Base-by-base conservation (phyloP, 2,888 invertebrate species). In the Nemapogon koenigi region DNA sequence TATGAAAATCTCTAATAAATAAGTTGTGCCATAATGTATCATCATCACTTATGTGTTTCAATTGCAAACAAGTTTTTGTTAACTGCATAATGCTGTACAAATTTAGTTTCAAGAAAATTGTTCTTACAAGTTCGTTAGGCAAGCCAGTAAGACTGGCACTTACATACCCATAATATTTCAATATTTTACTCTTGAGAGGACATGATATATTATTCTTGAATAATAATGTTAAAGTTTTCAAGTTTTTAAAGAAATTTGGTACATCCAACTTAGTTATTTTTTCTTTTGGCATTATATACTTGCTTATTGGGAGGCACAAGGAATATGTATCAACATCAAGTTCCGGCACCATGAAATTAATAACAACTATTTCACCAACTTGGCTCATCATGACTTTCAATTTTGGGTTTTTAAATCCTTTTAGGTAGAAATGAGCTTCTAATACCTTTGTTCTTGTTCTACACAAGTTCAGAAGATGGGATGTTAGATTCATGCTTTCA, bases 131-230 rank as follows among this genome's bases (percentile, higher is more conserved):
- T 50, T 80, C 79, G 47, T 70, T 70, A 10, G 79, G 79, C 13
- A 80, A 43, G 3, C 78, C 79, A 25, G 62, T 49, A 42, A 80
- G 60, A 51, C 76, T 76, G 18, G 75, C 73, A 59, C 70, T 72
- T 3, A 67, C 57, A 51, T 62, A 83, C 11, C 66, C 82, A 48
- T 73, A 57, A 39, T 59, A 49, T 38, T 55, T 67, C 13, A 85
- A 55, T 46, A 85, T 72, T 46, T 71, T 69, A 47, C 81, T 78
- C 37, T 83, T 82, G 27, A 83, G 69, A 17, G 85, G 81, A 19
- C 76, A 63, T 25, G 81, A 50, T 16, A 86, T 46, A 38, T 69
- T 60, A 45, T 85, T 76, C 48, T 85, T 85, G 41, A 85, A 67
- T 38, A 64, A 70, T 26, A 56, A 50, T 6, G 78, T 68, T 16